Evolutionary conservation across 2,113 vertebrate species (phyloP).

Genomic region (Etheostoma cragini): DNA sequence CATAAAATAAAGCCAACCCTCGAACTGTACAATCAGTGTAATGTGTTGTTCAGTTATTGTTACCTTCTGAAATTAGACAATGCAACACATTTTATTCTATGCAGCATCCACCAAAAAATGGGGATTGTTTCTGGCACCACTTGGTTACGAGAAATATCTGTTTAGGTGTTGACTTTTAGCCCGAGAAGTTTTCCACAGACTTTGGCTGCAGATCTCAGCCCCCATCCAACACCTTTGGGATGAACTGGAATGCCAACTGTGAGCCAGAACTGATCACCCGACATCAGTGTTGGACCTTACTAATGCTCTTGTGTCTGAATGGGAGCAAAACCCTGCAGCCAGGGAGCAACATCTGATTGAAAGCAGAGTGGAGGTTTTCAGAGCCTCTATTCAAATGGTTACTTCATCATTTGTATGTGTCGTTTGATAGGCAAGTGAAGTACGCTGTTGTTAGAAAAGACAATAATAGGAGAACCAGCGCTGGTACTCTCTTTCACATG

Average conservation of each 20-base stretch:
- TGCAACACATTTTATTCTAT: neutral
- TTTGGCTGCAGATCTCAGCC: neutral
- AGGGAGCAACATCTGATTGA: neutral
- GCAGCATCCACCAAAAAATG: neutral
- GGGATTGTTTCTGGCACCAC: too few species aligned
- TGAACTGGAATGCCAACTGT: neutral
- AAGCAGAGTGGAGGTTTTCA: too few species aligned
- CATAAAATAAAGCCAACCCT: neutral
- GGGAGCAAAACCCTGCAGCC: neutral
- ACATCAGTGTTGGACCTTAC: neutral
- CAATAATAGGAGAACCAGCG: too few species aligned
- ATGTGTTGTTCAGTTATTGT: neutral
- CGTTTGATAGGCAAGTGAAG: too few species aligned
- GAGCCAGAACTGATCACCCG: neutral
- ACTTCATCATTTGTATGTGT: too few species aligned
- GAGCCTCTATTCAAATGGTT: too few species aligned
- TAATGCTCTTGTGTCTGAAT: neutral
- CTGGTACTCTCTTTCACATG: too few species aligned
- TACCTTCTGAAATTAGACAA: too few species aligned
- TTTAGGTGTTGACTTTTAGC: too few species aligned
- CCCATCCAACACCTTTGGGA: neutral
- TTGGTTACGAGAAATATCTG: too few species aligned
- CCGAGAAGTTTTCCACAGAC: too few species aligned
- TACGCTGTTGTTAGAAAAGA: too few species aligned
- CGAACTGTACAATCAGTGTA: neutral